Base-by-base conservation (phyloP, 92 coral and sea anemone species). In the Epizoanthus illoricatus region DNA sequence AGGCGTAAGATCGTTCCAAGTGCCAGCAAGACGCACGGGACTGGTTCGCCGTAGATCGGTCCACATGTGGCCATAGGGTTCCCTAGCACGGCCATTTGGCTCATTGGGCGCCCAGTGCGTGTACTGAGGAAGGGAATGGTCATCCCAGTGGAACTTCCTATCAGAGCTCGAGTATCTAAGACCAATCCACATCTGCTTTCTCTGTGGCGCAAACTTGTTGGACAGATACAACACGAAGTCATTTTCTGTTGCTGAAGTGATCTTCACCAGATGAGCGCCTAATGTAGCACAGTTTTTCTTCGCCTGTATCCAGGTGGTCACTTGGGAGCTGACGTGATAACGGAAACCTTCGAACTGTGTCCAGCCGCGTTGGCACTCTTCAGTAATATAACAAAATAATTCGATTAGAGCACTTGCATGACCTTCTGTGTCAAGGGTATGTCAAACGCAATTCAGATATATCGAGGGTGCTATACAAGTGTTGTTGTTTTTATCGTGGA, bases 71-170 rank as follows among this genome's bases (percentile, higher is more conserved):
- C 67, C 28, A 16, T 65, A 75, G 7, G 81, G 81, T 56, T 75
- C 81, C 16, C 23, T 21, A 18, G 49, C 33, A 5, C 10, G 18
- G 8, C 81, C 81, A 33, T 58, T 75, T 47, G 81, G 81, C 63
- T 75, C 81, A 56, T 18, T 8, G 5, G 67, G 81, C 39, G 81
- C 81, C 81, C 81, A 75, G 67, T 19, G 5, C 65, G 33, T 52
- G 81, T 19, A 75, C 20, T 56, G 20, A 18, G 81, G 81, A 23
- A 75, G 45, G 6, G 81, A 75, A 41, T 52, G 5, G 60, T 74
- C 80, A 15, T 24, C 18, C 80, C 63, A 74, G 63, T n/a, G 36
- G 64, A 0, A 60, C 4, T 60, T 60, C 19, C 18, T 12, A 17
- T 60, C 65, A 12, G n/a, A 5, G 5, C 17, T 6, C 65, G 19